Evolutionary conservation across 92 coral and sea anemone genomes (phyloP).

Genomic region (Scolanthus callimorphus): DNA sequence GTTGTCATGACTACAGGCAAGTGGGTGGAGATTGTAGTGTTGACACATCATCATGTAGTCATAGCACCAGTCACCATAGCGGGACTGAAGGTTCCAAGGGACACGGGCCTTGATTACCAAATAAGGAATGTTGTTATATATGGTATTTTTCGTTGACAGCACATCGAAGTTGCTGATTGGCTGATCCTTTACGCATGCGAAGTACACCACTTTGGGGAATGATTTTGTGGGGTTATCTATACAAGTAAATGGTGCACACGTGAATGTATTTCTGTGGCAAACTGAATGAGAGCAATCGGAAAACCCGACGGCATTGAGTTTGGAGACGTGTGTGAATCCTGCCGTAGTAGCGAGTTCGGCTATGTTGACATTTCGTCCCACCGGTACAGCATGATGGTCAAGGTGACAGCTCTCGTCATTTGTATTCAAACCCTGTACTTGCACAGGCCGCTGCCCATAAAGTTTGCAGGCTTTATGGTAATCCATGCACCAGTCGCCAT

Average conservation of each 20-base stretch:
- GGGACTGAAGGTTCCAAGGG: conserved; percentile 31
- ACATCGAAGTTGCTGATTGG: conserved; percentile 42
- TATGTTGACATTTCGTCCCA: not conserved
- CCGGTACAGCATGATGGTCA: not conserved
- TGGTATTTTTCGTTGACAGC: conserved; percentile 9
- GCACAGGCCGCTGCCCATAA: conserved; percentile 21
- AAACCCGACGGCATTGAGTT: conserved; percentile 35
- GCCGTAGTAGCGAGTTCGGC: conserved; percentile 16
- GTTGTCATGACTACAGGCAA: conserved; percentile 18
- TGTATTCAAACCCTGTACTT: not conserved
- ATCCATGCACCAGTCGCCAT: conserved; percentile 39
- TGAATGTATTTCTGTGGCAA: conserved; percentile 9
- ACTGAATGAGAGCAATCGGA: conserved; percentile 10
- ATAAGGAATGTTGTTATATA: conserved; percentile 9
- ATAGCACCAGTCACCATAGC: conserved; percentile 41
- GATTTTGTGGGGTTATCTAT: not conserved
- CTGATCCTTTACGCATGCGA: conserved; percentile 12
- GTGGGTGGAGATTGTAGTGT: conserved; percentile 18
- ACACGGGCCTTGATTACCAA: conserved; percentile 37
- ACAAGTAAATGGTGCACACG: conserved; percentile 40
- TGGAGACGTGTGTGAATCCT: conserved; percentile 26
- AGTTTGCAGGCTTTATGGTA: conserved; percentile 30
- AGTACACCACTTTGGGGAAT: conserved; percentile 3
- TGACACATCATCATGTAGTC: conserved; percentile 48
- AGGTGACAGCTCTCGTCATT: not conserved